Evolutionary conservation across 2,113 vertebrate species (phyloP), one percentile per base, ranked within the genome.

Genomic region (Mus musculus): DNA sequence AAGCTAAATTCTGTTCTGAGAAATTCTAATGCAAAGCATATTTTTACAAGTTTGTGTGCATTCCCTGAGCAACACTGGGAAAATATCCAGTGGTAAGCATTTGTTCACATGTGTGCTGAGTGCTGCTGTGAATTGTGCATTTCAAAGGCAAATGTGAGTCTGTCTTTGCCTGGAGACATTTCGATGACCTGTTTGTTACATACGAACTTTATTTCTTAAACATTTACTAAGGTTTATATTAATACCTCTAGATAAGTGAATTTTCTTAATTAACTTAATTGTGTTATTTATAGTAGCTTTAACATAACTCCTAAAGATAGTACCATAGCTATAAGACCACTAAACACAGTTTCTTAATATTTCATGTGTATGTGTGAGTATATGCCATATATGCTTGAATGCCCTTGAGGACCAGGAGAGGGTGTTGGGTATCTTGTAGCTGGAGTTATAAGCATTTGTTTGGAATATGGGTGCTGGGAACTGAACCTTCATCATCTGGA

Each of bases 1-100:
- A 95, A 90, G 56, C 28, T 88, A 39, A 90, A 90, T 26, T 92
- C 89, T 78, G 72, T 94, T 93, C 52, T 81, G 42, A 52, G 94
- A 95, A 88, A 30, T 76, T 93, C n/a, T 76, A 85, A 65, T 6
- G 56, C 2, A 3, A 84, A 89, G 65, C 8, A 76, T 16, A 54
- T 85, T 94, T 65, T 75, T 81, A 91, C 36, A 93, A 78, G 30
- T 89, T 92, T 63, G 54, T 80, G 20, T 61, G 24, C 75, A 71
- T 84, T 61, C 63, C 52, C 26, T 36, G n/a, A 72, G n/a, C 42
- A 84, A 46, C 84, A 22, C 20, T 81, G 75, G 36, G 36, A 56
- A 72, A 80, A 72, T 1, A 82, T 63, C 67, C 28, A 95, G 36
- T 14, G 92, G 56, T 80, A 88, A 91, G 39, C 22, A 19, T 63